These are phyloP conservation scores for Hypomesus transpacificus DNA, from an alignment of 2,113 vertebrate species.

Conservation along the genomic window DNA sequence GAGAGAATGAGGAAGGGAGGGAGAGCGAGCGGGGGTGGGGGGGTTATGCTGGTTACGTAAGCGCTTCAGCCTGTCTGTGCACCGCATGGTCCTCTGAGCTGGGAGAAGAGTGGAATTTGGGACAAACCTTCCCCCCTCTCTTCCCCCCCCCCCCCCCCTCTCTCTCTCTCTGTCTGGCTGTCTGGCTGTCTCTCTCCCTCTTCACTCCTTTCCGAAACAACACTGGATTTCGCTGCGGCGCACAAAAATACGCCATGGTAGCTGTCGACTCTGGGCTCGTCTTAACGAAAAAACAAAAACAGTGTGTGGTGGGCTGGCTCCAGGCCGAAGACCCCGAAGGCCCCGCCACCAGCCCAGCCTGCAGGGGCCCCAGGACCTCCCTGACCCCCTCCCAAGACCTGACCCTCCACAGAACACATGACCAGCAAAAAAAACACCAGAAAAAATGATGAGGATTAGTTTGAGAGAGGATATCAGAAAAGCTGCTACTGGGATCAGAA, in stretches of 20 bases:
- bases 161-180: slow-evolving; percentile 37
- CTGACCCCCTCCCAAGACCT: no score
- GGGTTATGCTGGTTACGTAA: slow-evolving; percentile 56
- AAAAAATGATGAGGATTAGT: no score
- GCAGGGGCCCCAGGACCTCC: no score
- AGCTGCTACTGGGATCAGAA: no score
- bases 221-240: neutral
- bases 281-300: slow-evolving; percentile 3
- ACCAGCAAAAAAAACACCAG: no score
- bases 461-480: no score
- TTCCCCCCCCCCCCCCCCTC: slow-evolving; percentile 12
- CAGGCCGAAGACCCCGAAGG: no score
- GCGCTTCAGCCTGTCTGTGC: slow-evolving; percentile 59
- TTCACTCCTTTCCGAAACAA: slow-evolving; percentile 4
- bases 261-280: neutral
- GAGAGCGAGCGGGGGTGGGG: neutral
- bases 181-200: slow-evolving; percentile 11
- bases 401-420: no score
- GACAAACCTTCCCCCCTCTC: slow-evolving; percentile 39
- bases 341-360: no score
- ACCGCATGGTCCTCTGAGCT: slow-evolving; percentile 52
- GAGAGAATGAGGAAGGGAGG: neutral
- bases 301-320: neutral
- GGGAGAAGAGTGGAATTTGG: slow-evolving; percentile 57
- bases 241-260: neutral